Percentiles rank a stretch among this genome's conserved stretches.
Conservation (phyloP, 2,797 vertebrate genomes). For the Melopsittacus undulatus region DNA sequence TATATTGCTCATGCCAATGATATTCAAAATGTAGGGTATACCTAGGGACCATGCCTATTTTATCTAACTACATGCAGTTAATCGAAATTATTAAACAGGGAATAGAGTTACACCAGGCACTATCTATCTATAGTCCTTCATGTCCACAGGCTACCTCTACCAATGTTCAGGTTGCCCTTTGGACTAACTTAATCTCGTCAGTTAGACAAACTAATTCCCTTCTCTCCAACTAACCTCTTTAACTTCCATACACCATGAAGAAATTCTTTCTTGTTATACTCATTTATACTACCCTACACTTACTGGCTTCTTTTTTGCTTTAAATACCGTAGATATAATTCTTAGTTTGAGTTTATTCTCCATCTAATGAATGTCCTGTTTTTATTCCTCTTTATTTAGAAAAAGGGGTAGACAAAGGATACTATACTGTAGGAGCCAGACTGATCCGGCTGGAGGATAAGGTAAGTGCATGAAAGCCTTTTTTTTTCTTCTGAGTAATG, state of each 20-base stretch:
- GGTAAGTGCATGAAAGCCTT: slow-evolving; percentile 75
- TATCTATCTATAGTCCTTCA: not conserved
- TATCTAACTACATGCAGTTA: not conserved
- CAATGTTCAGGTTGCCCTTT: not conserved
- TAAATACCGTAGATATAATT: not conserved
- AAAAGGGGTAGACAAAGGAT: slow-evolving; percentile 90
- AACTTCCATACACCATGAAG: not conserved
- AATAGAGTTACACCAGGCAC: not conserved
- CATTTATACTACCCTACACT: not conserved
- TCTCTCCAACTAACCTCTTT: not conserved
- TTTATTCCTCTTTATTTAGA: slow-evolving; percentile 74
- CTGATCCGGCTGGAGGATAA: slow-evolving; percentile 90
- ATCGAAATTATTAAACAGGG: not conserved
- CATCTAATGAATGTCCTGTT: not conserved
- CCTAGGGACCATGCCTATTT: not conserved
- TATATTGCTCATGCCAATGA: not conserved
- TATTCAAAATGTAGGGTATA: not conserved
- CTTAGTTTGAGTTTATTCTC: slow-evolving; percentile 3
- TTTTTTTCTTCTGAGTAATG: not conserved
- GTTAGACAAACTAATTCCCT: not conserved
- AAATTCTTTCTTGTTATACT: not conserved
- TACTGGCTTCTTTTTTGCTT: not conserved
- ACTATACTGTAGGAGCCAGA: slow-evolving; percentile 86
- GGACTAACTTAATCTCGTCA: not conserved
- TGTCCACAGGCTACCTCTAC: not conserved